Base-by-base conservation (phyloP, 2,797 vertebrate genomes). In the Tachyglossus aculeatus region DNA sequence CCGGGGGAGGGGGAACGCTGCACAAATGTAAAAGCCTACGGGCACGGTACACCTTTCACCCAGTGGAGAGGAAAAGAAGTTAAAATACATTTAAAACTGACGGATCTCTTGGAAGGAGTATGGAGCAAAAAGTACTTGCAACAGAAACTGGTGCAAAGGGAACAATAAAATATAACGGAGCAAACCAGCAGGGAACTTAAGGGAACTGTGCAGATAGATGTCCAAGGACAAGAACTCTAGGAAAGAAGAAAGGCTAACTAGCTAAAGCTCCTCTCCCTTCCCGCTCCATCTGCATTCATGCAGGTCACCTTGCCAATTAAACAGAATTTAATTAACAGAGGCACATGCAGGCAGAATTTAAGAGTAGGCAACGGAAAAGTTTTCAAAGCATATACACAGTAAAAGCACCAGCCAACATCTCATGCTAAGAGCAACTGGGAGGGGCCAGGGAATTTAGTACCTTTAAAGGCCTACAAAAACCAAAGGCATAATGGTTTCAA, bases 91-190 rank as follows among this genome's bases (percentile, higher is more conserved):
- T 56, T 38, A 78, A 69, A 81, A 60, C 69, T 61, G 74, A 83
- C 19, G 65, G 76, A 67, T 41, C 58, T 25, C 71, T 74, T 82
- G 5, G 18, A 71, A 71, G 70, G 60, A 77, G 71, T 74, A 53
- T 88, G 74, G 71, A 84, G 62, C 68, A 85, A 85, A 85, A 83
- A 70, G 71, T 82, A 86, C 90, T 74, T 88, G 41, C 83, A 86
- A 67, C 62, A 84, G 81, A 83, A 83, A 80, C 69, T 67, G 38
- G 63, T 73, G 67, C 33, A 67, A 67, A 67, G 60, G 59, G 67
- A 63, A 85, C 0, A 50, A 14, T 21, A 39, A 82, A 86, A 58
- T 38, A 33, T 19, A 67, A 29, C 18, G 34, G 50, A 67, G 59
- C 78, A 80, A 64, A 80, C 65, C 70, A 67, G 77, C 70, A 57